Percentiles rank a stretch among this genome's conserved stretches.
phyloP scores from a whole-genome alignment of 1,140 invertebrate genomes.

The Spodoptera litura region DNA sequence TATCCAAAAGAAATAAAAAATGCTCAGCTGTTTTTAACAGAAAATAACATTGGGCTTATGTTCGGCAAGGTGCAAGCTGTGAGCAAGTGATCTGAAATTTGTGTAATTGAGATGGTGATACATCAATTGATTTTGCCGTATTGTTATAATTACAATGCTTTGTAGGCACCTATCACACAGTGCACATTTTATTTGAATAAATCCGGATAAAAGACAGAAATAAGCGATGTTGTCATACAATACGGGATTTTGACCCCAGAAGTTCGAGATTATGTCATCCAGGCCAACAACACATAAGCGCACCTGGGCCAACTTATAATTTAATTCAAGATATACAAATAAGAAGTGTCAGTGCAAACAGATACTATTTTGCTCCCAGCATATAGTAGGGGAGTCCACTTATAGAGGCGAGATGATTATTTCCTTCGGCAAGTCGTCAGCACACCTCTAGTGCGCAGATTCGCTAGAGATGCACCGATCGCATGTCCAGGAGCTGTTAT shows the following conservation, averaged over 20 bases:
- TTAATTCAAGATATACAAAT: not conserved
- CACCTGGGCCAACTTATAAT: not conserved
- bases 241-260: conserved; percentile 3
- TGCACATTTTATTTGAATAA: not conserved
- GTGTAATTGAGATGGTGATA: no score
- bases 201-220: not conserved
- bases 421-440: conserved; percentile 33
- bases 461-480: conserved; percentile 12
- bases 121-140: no score
- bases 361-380: not conserved
- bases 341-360: not conserved
- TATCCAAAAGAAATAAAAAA: no score
- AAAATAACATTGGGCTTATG: no score
- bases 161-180: no score
- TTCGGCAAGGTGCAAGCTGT: no score
- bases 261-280: conserved; percentile 6
- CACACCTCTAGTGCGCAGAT: conserved; percentile 6
- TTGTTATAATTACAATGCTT: no score
- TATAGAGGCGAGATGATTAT: conserved; percentile 27
- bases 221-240: not conserved
- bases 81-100: no score
- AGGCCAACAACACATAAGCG: not conserved
- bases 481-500: conserved; percentile 35
- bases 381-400: conserved; percentile 18
- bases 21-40: no score